Percentiles rank a stretch among this genome's conserved stretches.
Conservation (phyloP, 2,797 vertebrate genomes). For the Gallinago solitaria region DNA sequence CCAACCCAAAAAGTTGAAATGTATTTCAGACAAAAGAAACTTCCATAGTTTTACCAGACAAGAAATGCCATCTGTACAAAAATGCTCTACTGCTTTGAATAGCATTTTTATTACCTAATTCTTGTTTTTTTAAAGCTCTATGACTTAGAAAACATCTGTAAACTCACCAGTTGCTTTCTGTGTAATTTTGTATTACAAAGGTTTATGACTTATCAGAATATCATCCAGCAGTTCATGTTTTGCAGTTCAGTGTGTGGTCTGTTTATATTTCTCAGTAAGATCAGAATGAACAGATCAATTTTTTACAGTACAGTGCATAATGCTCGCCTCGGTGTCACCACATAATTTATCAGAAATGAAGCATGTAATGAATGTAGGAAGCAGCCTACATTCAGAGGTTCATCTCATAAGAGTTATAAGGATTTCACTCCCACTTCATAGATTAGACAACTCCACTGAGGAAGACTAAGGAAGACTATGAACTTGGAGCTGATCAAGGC, state of each 20-base stretch:
- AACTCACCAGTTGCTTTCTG: background rate
- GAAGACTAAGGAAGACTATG: background rate
- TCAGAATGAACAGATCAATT: background rate
- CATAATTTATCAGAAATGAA: background rate
- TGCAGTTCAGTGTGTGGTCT: background rate
- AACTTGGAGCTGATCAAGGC: background rate
- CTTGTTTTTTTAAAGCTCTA: background rate
- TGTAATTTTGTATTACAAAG: background rate
- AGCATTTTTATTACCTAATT: background rate
- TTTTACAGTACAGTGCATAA: background rate
- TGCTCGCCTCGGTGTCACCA: background rate
- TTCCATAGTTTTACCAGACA: background rate
- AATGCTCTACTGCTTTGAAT: background rate
- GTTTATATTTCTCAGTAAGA: background rate
- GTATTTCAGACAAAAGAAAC: background rate
- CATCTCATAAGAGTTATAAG: rapidly evolving
- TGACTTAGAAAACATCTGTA: background rate
- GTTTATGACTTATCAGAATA: background rate
- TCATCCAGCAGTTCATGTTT: background rate
- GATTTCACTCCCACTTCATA: background rate
- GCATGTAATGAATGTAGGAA: background rate
- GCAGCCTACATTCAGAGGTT: background rate
- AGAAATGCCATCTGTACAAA: background rate
- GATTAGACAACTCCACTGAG: background rate
- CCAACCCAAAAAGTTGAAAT: background rate